phyloP scores from a whole-genome alignment of 1,140 invertebrate genomes.

The Drosophila repletoides region DNA sequence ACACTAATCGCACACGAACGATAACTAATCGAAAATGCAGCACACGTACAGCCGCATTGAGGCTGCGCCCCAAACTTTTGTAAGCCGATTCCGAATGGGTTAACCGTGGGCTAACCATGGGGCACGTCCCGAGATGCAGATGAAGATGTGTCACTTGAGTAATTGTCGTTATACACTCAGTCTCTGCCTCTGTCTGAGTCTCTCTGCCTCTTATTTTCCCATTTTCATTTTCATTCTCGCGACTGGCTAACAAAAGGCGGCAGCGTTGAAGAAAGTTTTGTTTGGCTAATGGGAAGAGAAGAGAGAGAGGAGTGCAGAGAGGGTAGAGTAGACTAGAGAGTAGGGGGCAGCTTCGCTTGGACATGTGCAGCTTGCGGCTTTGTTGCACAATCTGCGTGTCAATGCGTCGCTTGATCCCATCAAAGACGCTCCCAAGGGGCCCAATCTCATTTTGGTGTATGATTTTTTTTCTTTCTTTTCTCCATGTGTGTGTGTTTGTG shows the following conservation, averaged over 20 bases:
- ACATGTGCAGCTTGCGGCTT: slow-evolving; percentile 51
- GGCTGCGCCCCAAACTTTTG: slow-evolving; percentile 31
- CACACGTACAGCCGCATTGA: slow-evolving; percentile 64
- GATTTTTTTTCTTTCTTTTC: too few relatives aligned
- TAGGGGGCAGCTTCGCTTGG: slow-evolving; percentile 5
- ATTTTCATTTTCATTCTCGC: slow-evolving; percentile 55
- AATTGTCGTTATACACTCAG: slow-evolving; percentile 70
- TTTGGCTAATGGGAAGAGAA: neutral
- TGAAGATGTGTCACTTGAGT: slow-evolving; percentile 81
- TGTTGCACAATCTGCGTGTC: slow-evolving; percentile 77
- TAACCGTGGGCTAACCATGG: slow-evolving; percentile 6
- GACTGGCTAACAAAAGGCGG: slow-evolving; percentile 26
- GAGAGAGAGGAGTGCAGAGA: neutral
- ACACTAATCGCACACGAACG: neutral
- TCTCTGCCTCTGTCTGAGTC: neutral
- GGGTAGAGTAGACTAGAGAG: too few relatives aligned
- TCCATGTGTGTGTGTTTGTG: neutral
- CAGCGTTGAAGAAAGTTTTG: slow-evolving; percentile 49
- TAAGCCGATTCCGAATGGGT: slow-evolving; percentile 3
- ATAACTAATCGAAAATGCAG: slow-evolving; percentile 57
- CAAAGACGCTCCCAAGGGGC: slow-evolving; percentile 60
- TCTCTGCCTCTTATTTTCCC: slow-evolving; percentile 48
- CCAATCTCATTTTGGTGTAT: neutral
- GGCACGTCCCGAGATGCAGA: slow-evolving; percentile 57
- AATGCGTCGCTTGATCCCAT: slow-evolving; percentile 57